A percentile compares a stretch with the other conserved stretches of the same genome.
Evolutionary conservation across 2,888 invertebrate genomes (phyloP).

Genomic region (Cloeon dipterum): DNA sequence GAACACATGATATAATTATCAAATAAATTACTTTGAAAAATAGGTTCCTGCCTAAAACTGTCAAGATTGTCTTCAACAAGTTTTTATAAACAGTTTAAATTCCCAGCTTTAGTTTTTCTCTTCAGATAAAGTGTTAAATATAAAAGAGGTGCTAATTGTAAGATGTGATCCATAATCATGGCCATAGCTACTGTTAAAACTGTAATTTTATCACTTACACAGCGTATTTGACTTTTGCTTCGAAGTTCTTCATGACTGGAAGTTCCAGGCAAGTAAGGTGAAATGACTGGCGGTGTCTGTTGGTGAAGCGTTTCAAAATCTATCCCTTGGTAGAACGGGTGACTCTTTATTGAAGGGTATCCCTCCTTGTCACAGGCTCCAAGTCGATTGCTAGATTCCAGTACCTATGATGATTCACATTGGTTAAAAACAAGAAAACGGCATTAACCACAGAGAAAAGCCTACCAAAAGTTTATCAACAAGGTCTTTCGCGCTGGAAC

Average conservation of each 20-base stretch:
- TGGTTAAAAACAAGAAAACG: background rate
- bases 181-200: no score
- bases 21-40: no score
- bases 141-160: no score
- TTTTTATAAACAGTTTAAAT: no score
- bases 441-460: conserved; percentile 7
- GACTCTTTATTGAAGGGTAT: conserved; percentile 63
- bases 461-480: conserved; percentile 57
- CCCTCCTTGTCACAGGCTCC: conserved; percentile 48
- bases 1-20: no score
- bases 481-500: conserved; percentile 63
- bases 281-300: conserved; percentile 59
- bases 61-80: no score
- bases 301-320: conserved; percentile 60
- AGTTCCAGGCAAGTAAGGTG: conserved; percentile 55
- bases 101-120: no score
- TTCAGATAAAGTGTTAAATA: no score
- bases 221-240: conserved; percentile 33
- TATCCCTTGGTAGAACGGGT: conserved; percentile 65
- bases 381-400: conserved; percentile 56
- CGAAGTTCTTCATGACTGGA: conserved; percentile 40
- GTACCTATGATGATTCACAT: conserved; percentile 22
- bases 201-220: background rate
- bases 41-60: no score
- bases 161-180: no score